Base-by-base conservation (phyloP, 2,888 invertebrate species). In the Alviniconcha strummeri region DNA sequence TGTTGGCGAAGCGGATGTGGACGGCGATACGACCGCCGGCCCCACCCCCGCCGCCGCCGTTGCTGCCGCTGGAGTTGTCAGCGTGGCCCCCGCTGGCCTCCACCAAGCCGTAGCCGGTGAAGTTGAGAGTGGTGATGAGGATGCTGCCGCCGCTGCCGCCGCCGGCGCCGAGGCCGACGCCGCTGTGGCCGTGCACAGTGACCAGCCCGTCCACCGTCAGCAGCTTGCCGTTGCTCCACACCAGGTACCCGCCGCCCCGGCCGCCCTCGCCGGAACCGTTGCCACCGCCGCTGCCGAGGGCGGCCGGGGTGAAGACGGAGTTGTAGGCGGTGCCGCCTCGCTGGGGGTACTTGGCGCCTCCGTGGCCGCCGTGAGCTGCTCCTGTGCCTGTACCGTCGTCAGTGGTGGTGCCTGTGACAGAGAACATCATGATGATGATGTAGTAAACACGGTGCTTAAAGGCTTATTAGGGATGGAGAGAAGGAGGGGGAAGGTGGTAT, bases 141-240 rank as follows among this genome's bases (percentile, higher is more conserved):
- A 90, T 76, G n/a, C 88, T 88, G 19, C 91, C 91, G 57, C 91
- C 91, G 86, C 89, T 89, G 1, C 91, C 91, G 9, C 91, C 91
- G n/a, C 90, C 91, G 77, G 85, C 88, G 83, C 86, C 86, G 4
- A 67, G 75, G 52, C 89, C 88, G 36, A 79, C 81, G 11, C 90
- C 90, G 36, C 85, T 80, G 69, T 86, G 86, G 19, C 90, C 90
- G 36, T 87, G 87, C 67, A 89, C 85, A n/a, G 86, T 86, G 19
- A 91, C 81, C 72, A 86, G 83, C 7, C 91, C 91, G 87, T 91
- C 90, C 56, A 91, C 85, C 84, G 87, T 86, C 71, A 91, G 67
- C 52, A 84, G 83, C 60, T 88, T 87, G 15, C 90, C 90, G 85
- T 88, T 88, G 19, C 82, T 81, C 90, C 90, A 90, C 11, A 85